A percentile compares a stretch with the other conserved stretches of the same genome.
Evolutionary conservation across 1,140 invertebrate species (phyloP).

Genomic region (Ctenoplectra terminalis): DNA sequence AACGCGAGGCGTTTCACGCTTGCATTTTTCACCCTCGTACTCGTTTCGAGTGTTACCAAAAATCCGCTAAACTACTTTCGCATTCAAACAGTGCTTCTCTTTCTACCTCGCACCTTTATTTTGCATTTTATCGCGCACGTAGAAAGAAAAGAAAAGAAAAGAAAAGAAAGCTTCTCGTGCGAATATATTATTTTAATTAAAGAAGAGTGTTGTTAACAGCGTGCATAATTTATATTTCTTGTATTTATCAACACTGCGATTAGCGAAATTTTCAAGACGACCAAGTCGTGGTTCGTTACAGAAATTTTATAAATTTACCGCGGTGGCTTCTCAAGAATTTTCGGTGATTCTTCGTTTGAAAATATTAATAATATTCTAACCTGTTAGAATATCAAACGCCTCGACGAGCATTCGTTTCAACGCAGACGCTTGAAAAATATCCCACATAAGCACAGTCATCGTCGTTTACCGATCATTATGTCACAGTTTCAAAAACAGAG

Average conservation of each 20-base stretch:
- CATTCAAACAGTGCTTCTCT: neutral
- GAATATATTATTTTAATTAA: neutral
- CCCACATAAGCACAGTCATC: neutral
- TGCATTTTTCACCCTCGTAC: constrained; percentile 20
- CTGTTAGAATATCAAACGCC: too few relatives aligned
- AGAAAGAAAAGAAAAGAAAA: too few relatives aligned
- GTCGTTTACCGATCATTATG: neutral
- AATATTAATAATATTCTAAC: too few relatives aligned
- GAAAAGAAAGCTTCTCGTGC: neutral
- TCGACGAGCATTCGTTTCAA: neutral
- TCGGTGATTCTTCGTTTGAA: too few relatives aligned
- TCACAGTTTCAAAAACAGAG: neutral
- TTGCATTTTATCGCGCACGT: neutral
- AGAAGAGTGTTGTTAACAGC: too few relatives aligned
- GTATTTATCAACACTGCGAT: too few relatives aligned
- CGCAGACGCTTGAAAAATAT: neutral
- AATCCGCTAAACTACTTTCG: too few relatives aligned
- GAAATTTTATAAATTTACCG: too few relatives aligned
- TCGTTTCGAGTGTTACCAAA: neutral
- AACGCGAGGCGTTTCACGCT: constrained; percentile 27
- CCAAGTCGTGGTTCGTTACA: too few relatives aligned
- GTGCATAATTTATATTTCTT: too few relatives aligned
- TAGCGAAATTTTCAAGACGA: too few relatives aligned
- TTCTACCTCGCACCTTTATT: neutral
- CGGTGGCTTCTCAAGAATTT: too few relatives aligned